Conservation (phyloP, 2,888 invertebrate genomes). For the Empis livida region DNA sequence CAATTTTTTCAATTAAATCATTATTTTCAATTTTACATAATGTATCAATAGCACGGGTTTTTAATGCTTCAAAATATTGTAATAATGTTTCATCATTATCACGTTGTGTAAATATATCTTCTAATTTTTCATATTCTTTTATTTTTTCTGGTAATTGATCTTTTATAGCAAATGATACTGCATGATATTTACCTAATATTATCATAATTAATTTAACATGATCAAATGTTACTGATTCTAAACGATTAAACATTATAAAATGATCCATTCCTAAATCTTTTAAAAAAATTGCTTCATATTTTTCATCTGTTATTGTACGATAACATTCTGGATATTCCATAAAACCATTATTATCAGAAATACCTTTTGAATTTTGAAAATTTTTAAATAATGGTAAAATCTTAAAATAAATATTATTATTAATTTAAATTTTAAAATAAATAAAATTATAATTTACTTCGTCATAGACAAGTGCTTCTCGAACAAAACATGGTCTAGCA, state of each 20-base stretch:
- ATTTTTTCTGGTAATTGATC: conserved; percentile 18
- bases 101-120: conserved; percentile 22
- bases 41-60: conserved; percentile 16
- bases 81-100: conserved; percentile 16
- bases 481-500: conserved; percentile 23
- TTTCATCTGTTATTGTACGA: conserved; percentile 22
- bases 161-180: conserved; percentile 35
- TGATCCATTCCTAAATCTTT: conserved; percentile 36
- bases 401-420: conserved; percentile 8
- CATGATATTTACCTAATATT: conserved; percentile 38
- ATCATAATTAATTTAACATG: conserved; percentile 32
- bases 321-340: conserved; percentile 20
- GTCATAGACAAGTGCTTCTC: conserved; percentile 25
- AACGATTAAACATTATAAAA: conserved; percentile 36
- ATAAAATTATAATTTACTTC: conserved; percentile 14
- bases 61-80: conserved; percentile 20
- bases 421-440: neutral
- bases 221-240: conserved; percentile 28
- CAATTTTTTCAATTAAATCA: conserved; percentile 12
- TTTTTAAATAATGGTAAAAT: conserved; percentile 20
- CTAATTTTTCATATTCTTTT: conserved; percentile 14
- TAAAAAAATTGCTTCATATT: conserved; percentile 36
- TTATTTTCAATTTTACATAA: conserved; percentile 14
- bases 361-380: conserved; percentile 21
- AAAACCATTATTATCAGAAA: conserved; percentile 18